These are phyloP conservation scores for Hirtodrosophila confusa DNA, from an alignment of 2,888 invertebrate species.

Conservation along the genomic window DNA sequence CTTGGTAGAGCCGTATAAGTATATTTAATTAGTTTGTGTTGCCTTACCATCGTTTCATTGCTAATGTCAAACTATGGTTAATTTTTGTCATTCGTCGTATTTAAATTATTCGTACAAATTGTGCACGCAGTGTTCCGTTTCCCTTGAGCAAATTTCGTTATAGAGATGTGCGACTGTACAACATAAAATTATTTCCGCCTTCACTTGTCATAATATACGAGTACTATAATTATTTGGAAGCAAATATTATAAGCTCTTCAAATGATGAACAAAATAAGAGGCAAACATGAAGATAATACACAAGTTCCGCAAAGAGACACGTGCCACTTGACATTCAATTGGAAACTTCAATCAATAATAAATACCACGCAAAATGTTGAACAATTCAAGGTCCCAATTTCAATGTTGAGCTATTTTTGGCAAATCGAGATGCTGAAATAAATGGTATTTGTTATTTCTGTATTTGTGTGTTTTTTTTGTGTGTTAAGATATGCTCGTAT, in stretches of 20 bases:
- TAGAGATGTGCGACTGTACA: not conserved
- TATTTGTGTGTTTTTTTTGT: not conserved
- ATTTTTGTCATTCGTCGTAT: too few species aligned
- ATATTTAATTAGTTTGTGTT: too few species aligned
- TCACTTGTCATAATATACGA: slow-evolving; percentile 1
- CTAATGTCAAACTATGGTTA: too few species aligned
- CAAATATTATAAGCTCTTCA: not conserved
- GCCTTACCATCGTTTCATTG: too few species aligned
- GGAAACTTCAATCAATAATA: slow-evolving; percentile 32
- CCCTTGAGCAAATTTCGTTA: not conserved
- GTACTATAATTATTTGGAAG: slow-evolving; percentile 7
- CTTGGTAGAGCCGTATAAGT: too few species aligned
- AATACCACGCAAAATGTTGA: slow-evolving; percentile 43
- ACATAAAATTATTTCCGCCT: slow-evolving; percentile 16
- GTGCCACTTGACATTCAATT: slow-evolving; percentile 43
- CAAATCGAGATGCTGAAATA: slow-evolving; percentile 24
- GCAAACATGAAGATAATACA: not conserved
- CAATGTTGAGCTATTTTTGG: slow-evolving; percentile 46
- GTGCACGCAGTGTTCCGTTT: too few species aligned
- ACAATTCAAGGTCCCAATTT: slow-evolving; percentile 40
- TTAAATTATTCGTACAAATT: too few species aligned
- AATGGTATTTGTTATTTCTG: slow-evolving; percentile 8
- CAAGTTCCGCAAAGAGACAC: slow-evolving; percentile 37
- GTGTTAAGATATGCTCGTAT: not conserved
- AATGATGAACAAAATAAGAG: slow-evolving; percentile 1